Base-by-base conservation (phyloP, 2,888 invertebrate genomes). In the Napeogenes inachia region DNA sequence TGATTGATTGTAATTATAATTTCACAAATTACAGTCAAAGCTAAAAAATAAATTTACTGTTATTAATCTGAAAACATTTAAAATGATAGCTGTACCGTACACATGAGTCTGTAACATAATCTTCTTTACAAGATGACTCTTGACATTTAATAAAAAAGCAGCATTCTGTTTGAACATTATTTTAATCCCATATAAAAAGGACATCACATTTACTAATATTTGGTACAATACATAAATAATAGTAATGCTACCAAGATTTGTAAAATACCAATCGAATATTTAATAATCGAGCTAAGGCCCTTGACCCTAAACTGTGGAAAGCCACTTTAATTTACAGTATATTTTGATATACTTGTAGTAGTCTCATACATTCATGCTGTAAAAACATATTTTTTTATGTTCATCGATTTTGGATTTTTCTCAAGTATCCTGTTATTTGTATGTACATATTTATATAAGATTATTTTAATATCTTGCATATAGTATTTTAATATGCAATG, bases 291-390 rank as follows among this genome's bases (percentile, higher is more conserved):
- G 72, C 72, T 63, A 74, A 75, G 75, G 72, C 75, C 75, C 79
- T 81, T 77, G 82, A 80, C 72, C 75, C 74, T 68, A 81, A 79
- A 79, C 77, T 57, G 21, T 21, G 77, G 82, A 82, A 73, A 81
- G 80, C 81, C 82, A 77, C 75, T 70, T 79, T 75, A 80, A 78
- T 78, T 74, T 77, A 71, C 75, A 75, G 78, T 82, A 79, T 81
- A 77, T 81, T 81, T 74, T 75, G 75, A 80, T 82, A 78, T 80
- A 80, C 76, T 74, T 72, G 76, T 75, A 75, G 76, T 76, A 75
- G 76, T 76, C 81, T 75, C 72, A 75, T 76, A 70, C 73, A 74
- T 76, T 75, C 70, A 30, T 35, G 32, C 56, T 21, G 33, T 54
- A 56, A 61, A 60, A 64, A 57, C 21, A 21, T 21, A 54, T 46